Evolutionary conservation across 2,797 vertebrate genomes (phyloP).

Genomic region (Psittacula derbiana): DNA sequence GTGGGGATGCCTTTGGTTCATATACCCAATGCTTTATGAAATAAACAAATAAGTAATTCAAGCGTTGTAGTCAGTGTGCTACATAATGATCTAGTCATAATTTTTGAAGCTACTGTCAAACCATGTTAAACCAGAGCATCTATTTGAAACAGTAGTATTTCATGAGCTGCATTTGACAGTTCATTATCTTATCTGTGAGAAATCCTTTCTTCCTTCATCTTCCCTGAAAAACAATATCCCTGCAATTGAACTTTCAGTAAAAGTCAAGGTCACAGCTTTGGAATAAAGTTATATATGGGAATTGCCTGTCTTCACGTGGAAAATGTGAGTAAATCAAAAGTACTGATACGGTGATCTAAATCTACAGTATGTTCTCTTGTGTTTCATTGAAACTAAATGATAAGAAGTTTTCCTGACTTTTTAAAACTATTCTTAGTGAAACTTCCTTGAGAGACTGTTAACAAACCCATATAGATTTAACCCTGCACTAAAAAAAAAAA

Average conservation of each 20-base stretch:
- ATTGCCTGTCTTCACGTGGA: conserved; percentile 9
- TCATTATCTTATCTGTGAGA: conserved; percentile 61
- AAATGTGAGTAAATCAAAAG: conserved; percentile 45
- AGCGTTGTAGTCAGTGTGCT: conserved; percentile 5
- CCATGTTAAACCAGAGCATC: conserved; percentile 64
- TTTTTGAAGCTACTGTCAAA: conserved; percentile 65
- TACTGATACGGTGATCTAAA: conserved; percentile 41
- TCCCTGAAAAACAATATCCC: conserved; percentile 32
- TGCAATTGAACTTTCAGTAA: conserved; percentile 47
- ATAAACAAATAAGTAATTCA: conserved; percentile 70
- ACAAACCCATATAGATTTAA: neutral
- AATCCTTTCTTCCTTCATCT: conserved; percentile 7
- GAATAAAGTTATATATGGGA: conserved; percentile 44
- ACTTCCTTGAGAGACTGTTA: conserved; percentile 1
- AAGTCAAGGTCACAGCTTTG: conserved; percentile 50
- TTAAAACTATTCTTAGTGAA: neutral
- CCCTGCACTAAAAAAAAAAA: neutral
- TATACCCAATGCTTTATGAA: conserved; percentile 46
- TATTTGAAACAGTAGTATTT: conserved; percentile 68
- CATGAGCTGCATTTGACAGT: conserved; percentile 50
- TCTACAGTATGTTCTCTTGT: conserved; percentile 6
- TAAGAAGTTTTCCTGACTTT: conserved; percentile 19
- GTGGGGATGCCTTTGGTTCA: conserved; percentile 26
- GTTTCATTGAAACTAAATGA: conserved; percentile 30
- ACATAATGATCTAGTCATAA: conserved; percentile 59